Base-by-base conservation (phyloP, 2,797 vertebrate species). In the Numenius phaeopus region DNA sequence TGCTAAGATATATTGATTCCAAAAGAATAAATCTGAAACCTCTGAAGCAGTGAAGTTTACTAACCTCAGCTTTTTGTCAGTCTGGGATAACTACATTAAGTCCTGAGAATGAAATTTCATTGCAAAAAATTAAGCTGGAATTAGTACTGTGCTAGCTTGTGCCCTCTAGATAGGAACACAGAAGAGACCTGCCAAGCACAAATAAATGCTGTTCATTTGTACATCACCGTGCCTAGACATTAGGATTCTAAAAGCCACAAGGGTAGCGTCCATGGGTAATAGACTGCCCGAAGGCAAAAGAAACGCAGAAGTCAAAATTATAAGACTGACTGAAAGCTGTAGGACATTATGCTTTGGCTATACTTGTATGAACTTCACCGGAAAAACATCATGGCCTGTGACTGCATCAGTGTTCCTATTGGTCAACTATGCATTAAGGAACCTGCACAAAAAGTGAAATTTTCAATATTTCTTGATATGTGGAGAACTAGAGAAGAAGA, bases 61-160 rank as follows among this genome's bases (percentile, higher is more conserved):
- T 54, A 61, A 76, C 39, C 3, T 61, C 29, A 65, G 14, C 20
- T 64, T 87, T 90, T 81, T 89, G 14, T 72, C 40, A 47, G 15
- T 37, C 66, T 71, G 7, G 21, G 10, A 57, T 73, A 92, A 80
- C 46, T 20, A 10, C 32, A 30, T 75, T 67, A 75, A 71, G n/a
- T 30, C n/a, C 37, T 26, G 30, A 87, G 44, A 91, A 84, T 71
- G 17, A 96, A 73, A 26, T 67, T 64, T 67, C 8, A 0, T 78
- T 82, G 40, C 27, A 82, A 89, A 89, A 92, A 87, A 71, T 44
- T 64, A 83, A 84, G 57, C 49, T 87, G 58, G 30, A 89, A 94
- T 78, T 83, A 70, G 20, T 55, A 64, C 18, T 40, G 10, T 37
- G 19, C n/a, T 69, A 76, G 40, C 17, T 94, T 80, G 14, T 77